Base-by-base conservation (phyloP, 1,140 invertebrate genomes). In the Medauroidea extradentata region DNA sequence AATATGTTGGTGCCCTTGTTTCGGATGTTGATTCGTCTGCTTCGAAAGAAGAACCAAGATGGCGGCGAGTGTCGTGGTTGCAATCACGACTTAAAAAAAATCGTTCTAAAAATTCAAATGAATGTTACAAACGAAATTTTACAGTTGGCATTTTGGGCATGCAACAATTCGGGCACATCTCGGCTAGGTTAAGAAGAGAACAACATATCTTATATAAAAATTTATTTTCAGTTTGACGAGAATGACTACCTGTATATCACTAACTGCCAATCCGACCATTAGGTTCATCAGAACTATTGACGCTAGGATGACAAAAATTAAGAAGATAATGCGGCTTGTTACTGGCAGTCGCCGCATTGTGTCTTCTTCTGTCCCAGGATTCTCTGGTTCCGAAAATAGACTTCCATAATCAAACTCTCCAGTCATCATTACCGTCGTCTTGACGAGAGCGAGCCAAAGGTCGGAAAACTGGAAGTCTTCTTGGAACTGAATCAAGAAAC, bases 391-490 rank as follows among this genome's bases (percentile, higher is more conserved):
- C 3, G 67, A 59, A 64, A 80, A 79, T 23, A 76, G 65, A 24
- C 68, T 67, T 16, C 66, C 65, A 62, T 80, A 83, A 60, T 83
- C 78, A 60, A 79, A 78, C 65, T 83, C 82, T n/a, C 79, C 79
- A 63, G 79, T 80, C 78, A 82, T 81, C 81, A 84, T 83, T 44
- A 81, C 80, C 2, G 78, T 68, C 3, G 79, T 81, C 65, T 78
- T 81, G 1, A 80, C 67, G 14, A 81, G 57, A 2, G 78, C 69
- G 13, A 69, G 65, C 74, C 75, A 75, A 16, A 75, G 72, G 62
- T 75, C 64, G 18, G 43, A 53, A 65, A 81, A 82, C 53, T 75
- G 65, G 27, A 72, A 66, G 39, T 69, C 71, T 59, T 66, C 66
- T 65, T 71, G 67, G 65, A 81, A 82, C 53, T 76, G 71, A 57